Evolutionary conservation across 2,797 vertebrate genomes (phyloP).

Genomic region (Peromyscus aztecus): DNA sequence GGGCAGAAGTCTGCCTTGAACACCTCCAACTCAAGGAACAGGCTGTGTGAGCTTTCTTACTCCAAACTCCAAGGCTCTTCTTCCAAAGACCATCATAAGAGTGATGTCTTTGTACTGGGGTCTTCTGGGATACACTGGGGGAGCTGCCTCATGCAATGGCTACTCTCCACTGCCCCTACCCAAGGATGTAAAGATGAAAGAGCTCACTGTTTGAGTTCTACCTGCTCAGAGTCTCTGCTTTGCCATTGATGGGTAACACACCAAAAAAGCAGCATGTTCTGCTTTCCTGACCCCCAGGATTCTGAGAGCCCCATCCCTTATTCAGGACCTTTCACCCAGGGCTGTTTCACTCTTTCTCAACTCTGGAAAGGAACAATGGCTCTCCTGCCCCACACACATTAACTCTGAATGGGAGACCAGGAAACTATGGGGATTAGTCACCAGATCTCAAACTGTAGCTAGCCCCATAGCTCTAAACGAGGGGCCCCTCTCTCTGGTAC

Average conservation of each 20-base stretch:
- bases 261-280: not conserved
- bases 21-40: not conserved
- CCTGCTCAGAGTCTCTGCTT: not conserved
- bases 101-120: not conserved
- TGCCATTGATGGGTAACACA: not conserved
- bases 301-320: not conserved
- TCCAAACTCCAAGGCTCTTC: not conserved
- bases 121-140: not conserved
- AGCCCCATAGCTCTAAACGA: not conserved
- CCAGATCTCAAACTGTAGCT: not conserved
- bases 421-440: conserved; percentile 6
- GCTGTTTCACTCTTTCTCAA: not conserved
- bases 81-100: not conserved
- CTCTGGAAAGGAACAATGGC: not conserved
- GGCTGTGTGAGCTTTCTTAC: not conserved
- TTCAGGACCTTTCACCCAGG: not conserved
- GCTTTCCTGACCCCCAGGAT: not conserved
- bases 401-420: not conserved
- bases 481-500: not conserved
- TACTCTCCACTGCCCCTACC: not conserved
- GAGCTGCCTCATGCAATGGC: not conserved
- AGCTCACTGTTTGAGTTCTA: not conserved
- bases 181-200: not conserved
- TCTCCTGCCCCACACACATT: not conserved
- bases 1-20: not conserved